Percentiles rank a stretch among this genome's conserved stretches.
Conservation (phyloP, 2,888 invertebrate species). For the Xestia xanthographa region DNA sequence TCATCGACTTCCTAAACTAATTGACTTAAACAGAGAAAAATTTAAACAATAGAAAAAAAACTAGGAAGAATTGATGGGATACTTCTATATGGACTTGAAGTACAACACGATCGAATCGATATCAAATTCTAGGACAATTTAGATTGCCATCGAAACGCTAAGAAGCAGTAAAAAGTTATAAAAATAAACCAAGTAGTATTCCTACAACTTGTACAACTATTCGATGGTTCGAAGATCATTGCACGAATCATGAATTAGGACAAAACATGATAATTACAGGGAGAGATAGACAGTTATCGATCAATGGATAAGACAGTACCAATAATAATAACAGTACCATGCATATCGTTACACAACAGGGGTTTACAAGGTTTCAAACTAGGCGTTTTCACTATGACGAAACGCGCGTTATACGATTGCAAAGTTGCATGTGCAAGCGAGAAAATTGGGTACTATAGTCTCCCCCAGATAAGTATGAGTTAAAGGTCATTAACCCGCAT, state of each 20-base stretch:
- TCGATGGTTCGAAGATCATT: constrained; percentile 22
- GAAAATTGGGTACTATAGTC: constrained; percentile 5
- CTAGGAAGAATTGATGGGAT: neutral
- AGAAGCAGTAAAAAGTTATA: neutral
- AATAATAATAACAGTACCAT: constrained; percentile 56
- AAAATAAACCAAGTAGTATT: neutral
- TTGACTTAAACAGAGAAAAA: constrained; percentile 7
- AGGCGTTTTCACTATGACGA: constrained; percentile 33
- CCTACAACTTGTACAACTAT: neutral
- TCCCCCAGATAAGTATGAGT: no score
- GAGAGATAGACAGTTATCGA: constrained; percentile 44
- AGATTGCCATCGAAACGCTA: neutral
- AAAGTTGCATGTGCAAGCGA: neutral
- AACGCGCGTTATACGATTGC: constrained; percentile 10
- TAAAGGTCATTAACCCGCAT: no score
- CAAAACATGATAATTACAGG: constrained; percentile 51
- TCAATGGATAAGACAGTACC: constrained; percentile 56
- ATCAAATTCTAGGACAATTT: neutral
- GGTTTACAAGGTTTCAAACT: constrained; percentile 40
- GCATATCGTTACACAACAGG: constrained; percentile 50
- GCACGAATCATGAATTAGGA: neutral
- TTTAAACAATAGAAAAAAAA: neutral
- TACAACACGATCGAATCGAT: neutral
- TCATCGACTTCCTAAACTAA: constrained; percentile 13
- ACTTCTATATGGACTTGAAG: neutral